phyloP scores from a whole-genome alignment of 1,140 invertebrate genomes.

The Caerostris extrusa region DNA sequence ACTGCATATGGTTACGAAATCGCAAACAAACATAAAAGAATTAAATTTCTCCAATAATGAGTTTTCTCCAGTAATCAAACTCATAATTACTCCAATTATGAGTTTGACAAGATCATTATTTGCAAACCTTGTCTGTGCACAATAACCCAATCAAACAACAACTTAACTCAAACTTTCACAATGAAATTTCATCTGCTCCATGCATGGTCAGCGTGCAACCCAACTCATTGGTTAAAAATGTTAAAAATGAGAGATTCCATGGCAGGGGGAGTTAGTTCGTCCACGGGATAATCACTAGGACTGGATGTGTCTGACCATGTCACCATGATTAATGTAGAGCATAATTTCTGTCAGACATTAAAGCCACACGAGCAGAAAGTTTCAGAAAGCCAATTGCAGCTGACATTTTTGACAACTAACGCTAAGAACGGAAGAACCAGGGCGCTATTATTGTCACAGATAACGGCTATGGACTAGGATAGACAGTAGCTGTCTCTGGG shows the following conservation, averaged over 20 bases:
- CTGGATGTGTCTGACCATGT: slow-evolving; percentile 37
- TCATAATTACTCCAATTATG: too few relatives aligned
- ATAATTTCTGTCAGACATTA: slow-evolving; percentile 64
- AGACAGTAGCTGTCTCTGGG: not conserved
- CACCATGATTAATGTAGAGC: slow-evolving; percentile 68
- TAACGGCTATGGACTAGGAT: not conserved
- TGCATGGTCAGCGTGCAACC: not conserved
- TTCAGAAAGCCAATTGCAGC: slow-evolving; percentile 66
- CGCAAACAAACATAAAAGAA: too few relatives aligned
- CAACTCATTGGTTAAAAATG: not conserved
- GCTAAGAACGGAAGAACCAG: not conserved
- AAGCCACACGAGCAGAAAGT: slow-evolving; percentile 51
- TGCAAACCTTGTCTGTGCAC: not conserved
- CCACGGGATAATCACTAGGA: not conserved
- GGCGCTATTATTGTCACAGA: slow-evolving; percentile 50
- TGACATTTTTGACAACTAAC: slow-evolving; percentile 62
- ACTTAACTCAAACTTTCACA: not conserved
- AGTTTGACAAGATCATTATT: too few relatives aligned
- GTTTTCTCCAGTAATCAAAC: too few relatives aligned
- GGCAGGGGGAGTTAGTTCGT: not conserved
- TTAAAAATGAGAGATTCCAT: not conserved
- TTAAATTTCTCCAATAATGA: too few relatives aligned
- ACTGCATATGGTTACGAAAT: too few relatives aligned
- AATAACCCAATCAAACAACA: not conserved
- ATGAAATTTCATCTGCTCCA: not conserved